Percentiles rank a stretch among this genome's conserved stretches.
Conservation (phyloP, 2,888 invertebrate genomes). For the Macropis europaea region DNA sequence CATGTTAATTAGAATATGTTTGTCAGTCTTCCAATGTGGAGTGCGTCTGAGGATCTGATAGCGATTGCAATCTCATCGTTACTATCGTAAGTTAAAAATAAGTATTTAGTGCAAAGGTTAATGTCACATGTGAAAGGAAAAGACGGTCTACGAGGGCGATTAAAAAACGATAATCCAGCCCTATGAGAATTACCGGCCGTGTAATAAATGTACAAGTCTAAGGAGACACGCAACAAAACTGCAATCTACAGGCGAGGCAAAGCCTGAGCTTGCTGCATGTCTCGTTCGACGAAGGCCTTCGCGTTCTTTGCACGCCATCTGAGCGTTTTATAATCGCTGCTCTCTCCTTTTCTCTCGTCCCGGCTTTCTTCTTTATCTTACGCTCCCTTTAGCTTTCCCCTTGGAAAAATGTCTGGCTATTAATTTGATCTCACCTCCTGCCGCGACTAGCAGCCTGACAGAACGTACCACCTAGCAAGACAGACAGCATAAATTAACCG, state of each 20-base stretch:
- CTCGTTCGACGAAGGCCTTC: conserved; percentile 60
- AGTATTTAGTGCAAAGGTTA: neutral
- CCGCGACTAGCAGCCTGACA: conserved; percentile 52
- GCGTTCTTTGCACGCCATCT: conserved; percentile 70
- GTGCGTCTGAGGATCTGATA: no score
- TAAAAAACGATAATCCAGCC: conserved; percentile 68
- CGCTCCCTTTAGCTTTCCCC: conserved; percentile 17
- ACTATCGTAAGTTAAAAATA: neutral
- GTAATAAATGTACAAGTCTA: conserved; percentile 71
- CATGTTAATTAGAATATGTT: no score
- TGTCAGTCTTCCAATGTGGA: no score
- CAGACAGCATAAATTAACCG: conserved; percentile 60
- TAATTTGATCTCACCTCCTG: conserved; percentile 64
- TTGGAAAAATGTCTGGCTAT: conserved; percentile 70
- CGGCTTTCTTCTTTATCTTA: conserved; percentile 4
- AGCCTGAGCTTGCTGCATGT: conserved; percentile 68
- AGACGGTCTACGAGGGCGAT: conserved; percentile 27
- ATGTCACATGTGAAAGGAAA: neutral
- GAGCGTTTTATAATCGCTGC: conserved; percentile 73
- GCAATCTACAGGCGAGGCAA: conserved; percentile 62
- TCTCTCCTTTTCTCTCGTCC: conserved; percentile 22
- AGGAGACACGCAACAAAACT: conserved; percentile 74
- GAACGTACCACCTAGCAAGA: conserved; percentile 55
- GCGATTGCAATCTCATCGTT: no score
- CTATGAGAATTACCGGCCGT: conserved; percentile 67